phyloP scores from a whole-genome alignment of 2,888 invertebrate species.

The Drosophila aldrichi region DNA sequence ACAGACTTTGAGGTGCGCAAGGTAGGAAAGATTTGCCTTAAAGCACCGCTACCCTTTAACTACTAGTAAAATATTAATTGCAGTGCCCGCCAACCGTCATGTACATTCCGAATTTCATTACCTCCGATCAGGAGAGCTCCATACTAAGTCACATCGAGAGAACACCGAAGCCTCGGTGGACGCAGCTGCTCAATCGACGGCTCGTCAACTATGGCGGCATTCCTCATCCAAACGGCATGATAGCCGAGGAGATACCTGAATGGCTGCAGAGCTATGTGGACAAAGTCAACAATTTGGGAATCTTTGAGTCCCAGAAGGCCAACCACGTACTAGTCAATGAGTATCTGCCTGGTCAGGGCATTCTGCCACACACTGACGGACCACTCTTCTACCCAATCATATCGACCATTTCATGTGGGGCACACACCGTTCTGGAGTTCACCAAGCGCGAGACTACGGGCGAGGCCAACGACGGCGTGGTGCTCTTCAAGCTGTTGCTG shows the following conservation, averaged over 20 bases:
- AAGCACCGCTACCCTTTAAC: no score
- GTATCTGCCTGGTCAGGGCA: constrained; percentile 96
- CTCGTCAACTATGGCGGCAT: constrained; percentile 99
- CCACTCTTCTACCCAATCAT: constrained; percentile 96
- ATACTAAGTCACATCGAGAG: constrained; percentile 91
- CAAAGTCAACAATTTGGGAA: constrained; percentile 88
- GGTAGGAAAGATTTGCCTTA: constrained; percentile 48
- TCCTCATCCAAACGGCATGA: constrained; percentile 96
- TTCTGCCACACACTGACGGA: constrained; percentile 98
- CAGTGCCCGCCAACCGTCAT: constrained; percentile 84
- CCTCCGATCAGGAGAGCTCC: constrained; percentile 89
- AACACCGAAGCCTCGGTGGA: constrained; percentile 98
- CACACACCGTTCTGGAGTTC: constrained; percentile 96
- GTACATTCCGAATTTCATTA: constrained; percentile 96
- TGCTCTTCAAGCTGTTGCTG: constrained; percentile 91
- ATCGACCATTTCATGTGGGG: constrained; percentile 96
- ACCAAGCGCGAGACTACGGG: constrained; percentile 62
- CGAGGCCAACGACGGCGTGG: constrained; percentile 56
- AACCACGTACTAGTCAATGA: constrained; percentile 98
- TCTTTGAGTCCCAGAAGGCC: constrained; percentile 89
- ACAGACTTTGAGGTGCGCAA: constrained; percentile 83
- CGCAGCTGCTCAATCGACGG: constrained; percentile 94
- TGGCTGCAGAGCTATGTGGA: constrained; percentile 92
- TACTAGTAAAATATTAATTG: constrained; percentile 1
- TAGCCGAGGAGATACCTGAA: constrained; percentile 93